Conservation (phyloP, 2,113 vertebrate species). For the Esox niger region DNA sequence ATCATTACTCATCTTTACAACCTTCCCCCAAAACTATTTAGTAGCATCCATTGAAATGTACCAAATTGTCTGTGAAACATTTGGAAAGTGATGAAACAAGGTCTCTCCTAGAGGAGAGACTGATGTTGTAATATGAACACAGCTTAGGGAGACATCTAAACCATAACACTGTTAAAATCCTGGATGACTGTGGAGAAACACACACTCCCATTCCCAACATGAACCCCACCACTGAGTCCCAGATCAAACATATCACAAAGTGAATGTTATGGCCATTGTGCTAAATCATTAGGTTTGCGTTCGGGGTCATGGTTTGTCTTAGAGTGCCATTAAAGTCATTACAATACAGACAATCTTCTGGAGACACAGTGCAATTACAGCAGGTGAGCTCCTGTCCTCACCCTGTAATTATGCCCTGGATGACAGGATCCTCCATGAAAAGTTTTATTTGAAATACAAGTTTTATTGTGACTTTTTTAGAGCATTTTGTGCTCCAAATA, state of each 20-base stretch:
- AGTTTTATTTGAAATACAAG: neutral
- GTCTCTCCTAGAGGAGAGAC: neutral
- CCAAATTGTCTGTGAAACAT: too few relatives aligned
- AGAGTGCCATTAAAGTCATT: too few relatives aligned
- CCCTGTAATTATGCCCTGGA: neutral
- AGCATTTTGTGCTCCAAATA: neutral
- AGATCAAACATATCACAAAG: too few relatives aligned
- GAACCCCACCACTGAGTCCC: neutral
- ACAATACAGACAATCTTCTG: too few relatives aligned
- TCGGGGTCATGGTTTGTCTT: too few relatives aligned
- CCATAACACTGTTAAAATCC: constrained; percentile 14
- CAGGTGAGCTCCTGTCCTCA: neutral
- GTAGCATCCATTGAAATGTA: constrained; percentile 5
- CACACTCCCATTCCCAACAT: too few relatives aligned
- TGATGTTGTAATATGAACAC: neutral
- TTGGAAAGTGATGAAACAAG: constrained; percentile 18
- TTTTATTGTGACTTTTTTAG: neutral
- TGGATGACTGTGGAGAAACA: neutral
- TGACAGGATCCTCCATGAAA: neutral
- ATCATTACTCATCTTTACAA: constrained; percentile 20
- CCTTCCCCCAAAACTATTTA: constrained; percentile 4
- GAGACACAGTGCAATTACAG: neutral
- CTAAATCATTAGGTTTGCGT: too few relatives aligned
- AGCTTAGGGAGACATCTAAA: constrained; percentile 9
- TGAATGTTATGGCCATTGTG: too few relatives aligned